Percentiles rank a stretch among this genome's conserved stretches.
phyloP scores from a whole-genome alignment of 2,113 vertebrate species.

The Paramisgurnus dabryanus region DNA sequence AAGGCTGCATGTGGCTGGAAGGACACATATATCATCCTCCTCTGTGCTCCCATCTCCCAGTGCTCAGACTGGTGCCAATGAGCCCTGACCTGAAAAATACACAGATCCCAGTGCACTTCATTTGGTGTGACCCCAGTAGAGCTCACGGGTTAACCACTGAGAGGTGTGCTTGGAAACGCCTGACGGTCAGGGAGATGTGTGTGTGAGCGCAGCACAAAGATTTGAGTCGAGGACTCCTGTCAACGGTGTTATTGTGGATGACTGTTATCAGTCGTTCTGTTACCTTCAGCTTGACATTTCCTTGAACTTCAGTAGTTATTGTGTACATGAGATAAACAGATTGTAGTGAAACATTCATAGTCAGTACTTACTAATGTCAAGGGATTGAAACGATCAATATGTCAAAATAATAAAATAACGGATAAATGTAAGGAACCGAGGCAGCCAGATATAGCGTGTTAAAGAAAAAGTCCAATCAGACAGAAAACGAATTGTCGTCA shows the following conservation, averaged over 20 bases:
- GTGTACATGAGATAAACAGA: not conserved
- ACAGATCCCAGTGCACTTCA: conserved; percentile 19
- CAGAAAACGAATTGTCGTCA: too few relatives aligned
- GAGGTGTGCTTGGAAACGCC: conserved; percentile 59
- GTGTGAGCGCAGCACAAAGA: not conserved
- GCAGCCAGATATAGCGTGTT: not conserved
- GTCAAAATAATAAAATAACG: not conserved
- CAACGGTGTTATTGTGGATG: not conserved
- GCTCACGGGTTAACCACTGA: conserved; percentile 31
- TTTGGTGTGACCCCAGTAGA: conserved; percentile 34
- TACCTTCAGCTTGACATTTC: conserved; percentile 2
- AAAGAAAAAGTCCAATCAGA: not conserved
- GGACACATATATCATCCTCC: conserved; percentile 47
- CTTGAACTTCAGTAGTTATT: not conserved
- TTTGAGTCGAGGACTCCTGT: not conserved
- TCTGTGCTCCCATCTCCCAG: conserved; percentile 10
- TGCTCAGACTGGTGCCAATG: conserved; percentile 28
- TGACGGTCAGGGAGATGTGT: not conserved
- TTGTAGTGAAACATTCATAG: not conserved
- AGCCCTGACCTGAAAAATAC: conserved; percentile 39
- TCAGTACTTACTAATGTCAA: not conserved
- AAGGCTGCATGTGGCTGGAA: not conserved
- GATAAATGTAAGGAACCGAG: not conserved
- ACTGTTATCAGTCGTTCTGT: conserved; percentile 16
- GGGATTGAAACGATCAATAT: not conserved